A percentile compares a stretch with the other conserved stretches of the same genome.
phyloP scores from a whole-genome alignment of 2,113 vertebrate species.

The Poeciliopsis retropinna region DNA sequence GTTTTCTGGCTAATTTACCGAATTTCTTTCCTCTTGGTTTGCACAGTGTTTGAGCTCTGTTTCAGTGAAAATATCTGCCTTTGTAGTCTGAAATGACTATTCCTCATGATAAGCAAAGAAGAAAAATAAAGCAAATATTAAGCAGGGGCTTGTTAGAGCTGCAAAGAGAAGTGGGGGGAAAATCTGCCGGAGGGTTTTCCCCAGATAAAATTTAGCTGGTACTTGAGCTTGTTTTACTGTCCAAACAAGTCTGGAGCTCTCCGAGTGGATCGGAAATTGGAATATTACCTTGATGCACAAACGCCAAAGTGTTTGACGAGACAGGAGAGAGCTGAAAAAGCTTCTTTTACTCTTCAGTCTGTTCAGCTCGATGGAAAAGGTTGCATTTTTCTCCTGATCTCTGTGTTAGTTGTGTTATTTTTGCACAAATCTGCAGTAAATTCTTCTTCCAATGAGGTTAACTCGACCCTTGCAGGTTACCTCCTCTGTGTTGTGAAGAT shows the following conservation, averaged over 20 bases:
- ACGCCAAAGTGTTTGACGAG: not conserved
- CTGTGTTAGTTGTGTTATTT: slow-evolving; percentile 25
- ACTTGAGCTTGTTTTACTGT: slow-evolving; percentile 32
- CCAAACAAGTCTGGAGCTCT: slow-evolving; percentile 24
- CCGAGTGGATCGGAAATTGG: not conserved
- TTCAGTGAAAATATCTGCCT: slow-evolving; percentile 49
- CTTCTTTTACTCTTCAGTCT: not conserved
- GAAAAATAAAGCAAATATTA: slow-evolving; percentile 2
- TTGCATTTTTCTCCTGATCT: slow-evolving; percentile 36
- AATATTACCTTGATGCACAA: slow-evolving; percentile 30
- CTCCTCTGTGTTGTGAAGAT: slow-evolving; percentile 14
- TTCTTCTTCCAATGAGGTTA: slow-evolving; percentile 54
- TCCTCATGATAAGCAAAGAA: slow-evolving; percentile 6
- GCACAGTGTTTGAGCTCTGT: slow-evolving; percentile 1
- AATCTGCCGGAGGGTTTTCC: slow-evolving; percentile 10
- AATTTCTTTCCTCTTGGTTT: slow-evolving; percentile 18
- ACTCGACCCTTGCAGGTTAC: slow-evolving; percentile 44
- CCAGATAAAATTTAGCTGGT: slow-evolving; percentile 24
- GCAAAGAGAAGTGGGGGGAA: not conserved
- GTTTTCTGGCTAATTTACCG: not conserved
- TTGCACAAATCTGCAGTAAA: not conserved
- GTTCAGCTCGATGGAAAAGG: not conserved
- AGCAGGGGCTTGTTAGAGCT: slow-evolving; percentile 5
- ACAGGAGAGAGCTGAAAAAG: slow-evolving; percentile 10
- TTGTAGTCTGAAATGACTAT: slow-evolving; percentile 60